These are phyloP conservation scores for Epsilonema sp. DNA, from an alignment of 2,888 invertebrate genomes.

Conservation along the genomic window DNA sequence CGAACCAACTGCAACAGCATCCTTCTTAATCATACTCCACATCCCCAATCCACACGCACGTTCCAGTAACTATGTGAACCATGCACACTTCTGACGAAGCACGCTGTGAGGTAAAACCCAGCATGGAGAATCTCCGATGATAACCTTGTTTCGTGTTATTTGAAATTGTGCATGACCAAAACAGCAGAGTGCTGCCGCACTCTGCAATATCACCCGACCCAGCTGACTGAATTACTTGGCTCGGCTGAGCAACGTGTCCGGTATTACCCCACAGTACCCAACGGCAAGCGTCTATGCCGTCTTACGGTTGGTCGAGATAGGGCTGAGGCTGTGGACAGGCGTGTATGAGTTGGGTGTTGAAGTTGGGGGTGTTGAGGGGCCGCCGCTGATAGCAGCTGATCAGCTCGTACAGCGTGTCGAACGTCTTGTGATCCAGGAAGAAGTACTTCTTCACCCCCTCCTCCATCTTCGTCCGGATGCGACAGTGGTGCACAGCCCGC, in stretches of 20 bases:
- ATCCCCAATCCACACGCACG: too few species aligned
- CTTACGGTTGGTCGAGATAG: constrained; percentile 21
- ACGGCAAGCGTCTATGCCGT: neutral
- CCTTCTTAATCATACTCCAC: too few species aligned
- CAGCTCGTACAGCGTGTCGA: constrained; percentile 26
- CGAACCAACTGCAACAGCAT: neutral
- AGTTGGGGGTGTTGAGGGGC: constrained; percentile 14
- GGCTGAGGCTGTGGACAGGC: constrained; percentile 28
- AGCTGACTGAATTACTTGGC: neutral
- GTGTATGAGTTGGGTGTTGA: constrained; percentile 16
- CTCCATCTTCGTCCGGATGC: constrained; percentile 20
- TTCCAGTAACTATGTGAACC: too few species aligned
- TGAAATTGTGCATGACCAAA: too few species aligned
- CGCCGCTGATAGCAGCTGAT: constrained; percentile 13
- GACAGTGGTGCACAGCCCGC: constrained; percentile 21
- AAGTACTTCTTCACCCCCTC: constrained; percentile 25
- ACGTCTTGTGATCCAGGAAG: constrained; percentile 22
- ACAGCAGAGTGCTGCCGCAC: too few species aligned
- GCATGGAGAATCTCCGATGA: too few species aligned
- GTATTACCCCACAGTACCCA: too few species aligned
- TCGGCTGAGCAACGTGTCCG: too few species aligned
- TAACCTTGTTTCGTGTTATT: too few species aligned
- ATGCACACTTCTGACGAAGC: too few species aligned
- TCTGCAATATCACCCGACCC: too few species aligned
- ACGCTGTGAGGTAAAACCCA: too few species aligned